These are phyloP conservation scores for Oeneis ivallda DNA, from an alignment of 2,888 invertebrate species.

Conservation along the genomic window DNA sequence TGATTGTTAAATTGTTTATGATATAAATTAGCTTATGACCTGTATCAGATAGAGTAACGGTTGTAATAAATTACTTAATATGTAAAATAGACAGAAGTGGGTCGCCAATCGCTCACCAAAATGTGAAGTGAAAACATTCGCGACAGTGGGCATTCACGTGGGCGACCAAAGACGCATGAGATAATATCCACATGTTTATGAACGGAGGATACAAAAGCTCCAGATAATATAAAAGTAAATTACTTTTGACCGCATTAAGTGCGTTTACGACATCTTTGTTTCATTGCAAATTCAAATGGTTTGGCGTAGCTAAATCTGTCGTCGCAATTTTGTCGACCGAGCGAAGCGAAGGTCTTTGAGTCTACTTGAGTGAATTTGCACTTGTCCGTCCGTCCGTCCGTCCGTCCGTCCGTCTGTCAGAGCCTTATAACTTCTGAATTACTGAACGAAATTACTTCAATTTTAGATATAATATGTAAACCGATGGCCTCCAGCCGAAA, in stretches of 20 bases:
- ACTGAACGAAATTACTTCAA: too few relatives aligned
- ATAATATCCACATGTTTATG: conserved; percentile 46
- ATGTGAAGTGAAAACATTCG: conserved; percentile 56
- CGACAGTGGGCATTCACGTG: conserved; percentile 63
- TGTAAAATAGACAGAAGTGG: conserved; percentile 36
- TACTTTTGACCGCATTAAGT: background rate
- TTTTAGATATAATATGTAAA: too few relatives aligned
- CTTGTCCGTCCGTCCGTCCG: too few relatives aligned
- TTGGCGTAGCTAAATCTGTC: background rate
- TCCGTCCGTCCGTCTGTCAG: too few relatives aligned
- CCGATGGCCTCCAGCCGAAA: too few relatives aligned
- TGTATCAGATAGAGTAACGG: conserved; percentile 1
- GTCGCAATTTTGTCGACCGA: background rate
- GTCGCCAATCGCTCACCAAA: conserved; percentile 51
- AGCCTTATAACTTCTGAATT: too few relatives aligned
- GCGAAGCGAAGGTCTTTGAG: too few relatives aligned
- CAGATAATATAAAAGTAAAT: background rate
- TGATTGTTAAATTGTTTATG: background rate
- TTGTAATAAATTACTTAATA: conserved; percentile 21
- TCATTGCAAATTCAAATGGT: background rate
- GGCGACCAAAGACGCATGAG: conserved; percentile 42
- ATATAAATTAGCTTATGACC: background rate
- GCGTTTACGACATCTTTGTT: background rate
- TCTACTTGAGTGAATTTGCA: too few relatives aligned
- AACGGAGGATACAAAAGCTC: conserved; percentile 5